These are phyloP conservation scores for Amphimallon solstitiale DNA, from an alignment of 2,888 invertebrate species.

Conservation along the genomic window DNA sequence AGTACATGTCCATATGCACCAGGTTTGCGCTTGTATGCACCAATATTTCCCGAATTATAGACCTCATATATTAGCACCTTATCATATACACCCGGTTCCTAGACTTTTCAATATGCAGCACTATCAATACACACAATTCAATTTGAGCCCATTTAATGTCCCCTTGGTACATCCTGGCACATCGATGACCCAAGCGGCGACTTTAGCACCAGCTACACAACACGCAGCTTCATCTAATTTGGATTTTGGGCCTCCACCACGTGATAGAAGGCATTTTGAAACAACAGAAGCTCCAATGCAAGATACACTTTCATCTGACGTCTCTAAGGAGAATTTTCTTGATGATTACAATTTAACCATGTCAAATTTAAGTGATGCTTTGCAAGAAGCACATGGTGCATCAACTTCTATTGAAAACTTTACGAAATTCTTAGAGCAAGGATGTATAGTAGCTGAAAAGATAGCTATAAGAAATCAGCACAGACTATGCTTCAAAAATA, in stretches of 20 bases:
- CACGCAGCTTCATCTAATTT: slow-evolving; percentile 38
- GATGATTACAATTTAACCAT: slow-evolving; percentile 28
- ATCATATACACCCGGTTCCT: slow-evolving; percentile 44
- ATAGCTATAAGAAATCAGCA: slow-evolving; percentile 76
- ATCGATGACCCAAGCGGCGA: slow-evolving; percentile 25
- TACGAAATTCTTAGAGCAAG: slow-evolving; percentile 71
- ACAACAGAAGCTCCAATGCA: slow-evolving; percentile 34
- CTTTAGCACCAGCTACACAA: slow-evolving; percentile 44
- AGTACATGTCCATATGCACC: slow-evolving; percentile 61
- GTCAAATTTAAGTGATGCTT: slow-evolving; percentile 28
- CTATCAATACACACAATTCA: slow-evolving; percentile 60
- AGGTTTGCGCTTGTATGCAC: slow-evolving; percentile 52
- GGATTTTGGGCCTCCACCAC: slow-evolving; percentile 49
- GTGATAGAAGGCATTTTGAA: slow-evolving; percentile 47
- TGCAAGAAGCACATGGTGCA: slow-evolving; percentile 38
- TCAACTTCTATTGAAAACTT: slow-evolving; percentile 59
- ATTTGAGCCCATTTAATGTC: slow-evolving; percentile 55
- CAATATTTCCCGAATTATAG: slow-evolving; percentile 57
- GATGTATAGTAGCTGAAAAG: slow-evolving; percentile 75
- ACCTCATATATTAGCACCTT: slow-evolving; percentile 50
- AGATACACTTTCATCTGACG: slow-evolving; percentile 11
- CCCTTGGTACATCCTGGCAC: slow-evolving; percentile 47
- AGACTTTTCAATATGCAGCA: slow-evolving; percentile 58
- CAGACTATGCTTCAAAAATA: slow-evolving; percentile 78
- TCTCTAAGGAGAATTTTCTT: slow-evolving; percentile 23